Conservation (phyloP, 1,140 invertebrate species). For the silkworm (Bombyx mori) region DNA sequence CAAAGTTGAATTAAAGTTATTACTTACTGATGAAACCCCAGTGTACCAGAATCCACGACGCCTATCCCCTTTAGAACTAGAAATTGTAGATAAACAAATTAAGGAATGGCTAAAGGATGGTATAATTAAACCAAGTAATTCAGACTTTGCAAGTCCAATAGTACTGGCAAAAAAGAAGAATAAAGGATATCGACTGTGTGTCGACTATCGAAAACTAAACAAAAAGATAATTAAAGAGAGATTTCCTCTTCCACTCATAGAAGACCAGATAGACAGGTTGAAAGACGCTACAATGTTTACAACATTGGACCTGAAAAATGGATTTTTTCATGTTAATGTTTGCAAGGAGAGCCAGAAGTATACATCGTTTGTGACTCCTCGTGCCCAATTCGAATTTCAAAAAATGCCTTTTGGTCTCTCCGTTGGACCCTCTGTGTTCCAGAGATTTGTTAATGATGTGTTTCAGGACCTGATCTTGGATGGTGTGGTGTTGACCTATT, state of each 20-base stretch:
- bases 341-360: conserved; percentile 33
- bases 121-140: conserved; percentile 32
- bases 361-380: conserved; percentile 49
- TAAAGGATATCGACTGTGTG: conserved; percentile 45
- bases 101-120: conserved; percentile 24
- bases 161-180: conserved; percentile 31
- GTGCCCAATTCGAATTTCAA: conserved; percentile 34
- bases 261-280: conserved; percentile 57
- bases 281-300: conserved; percentile 46
- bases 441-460: conserved; percentile 30
- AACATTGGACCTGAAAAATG: conserved; percentile 57
- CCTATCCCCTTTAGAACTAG: conserved; percentile 22
- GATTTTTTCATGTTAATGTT: conserved; percentile 67
- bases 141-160: conserved; percentile 28
- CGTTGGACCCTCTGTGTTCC: conserved; percentile 37
- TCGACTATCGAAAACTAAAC: conserved; percentile 67
- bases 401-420: conserved; percentile 36
- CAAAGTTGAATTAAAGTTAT: conserved; percentile 23
- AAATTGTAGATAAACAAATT: conserved; percentile 29
- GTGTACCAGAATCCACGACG: conserved; percentile 27
- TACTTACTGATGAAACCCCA: conserved; percentile 23
- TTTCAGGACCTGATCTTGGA: conserved; percentile 13
- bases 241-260: conserved; percentile 68
- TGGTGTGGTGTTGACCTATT: conserved; percentile 13
- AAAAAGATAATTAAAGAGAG: conserved; percentile 38